These are phyloP conservation scores for Acanthisitta chloris DNA, from an alignment of 2,113 vertebrate genomes.

Conservation along the genomic window DNA sequence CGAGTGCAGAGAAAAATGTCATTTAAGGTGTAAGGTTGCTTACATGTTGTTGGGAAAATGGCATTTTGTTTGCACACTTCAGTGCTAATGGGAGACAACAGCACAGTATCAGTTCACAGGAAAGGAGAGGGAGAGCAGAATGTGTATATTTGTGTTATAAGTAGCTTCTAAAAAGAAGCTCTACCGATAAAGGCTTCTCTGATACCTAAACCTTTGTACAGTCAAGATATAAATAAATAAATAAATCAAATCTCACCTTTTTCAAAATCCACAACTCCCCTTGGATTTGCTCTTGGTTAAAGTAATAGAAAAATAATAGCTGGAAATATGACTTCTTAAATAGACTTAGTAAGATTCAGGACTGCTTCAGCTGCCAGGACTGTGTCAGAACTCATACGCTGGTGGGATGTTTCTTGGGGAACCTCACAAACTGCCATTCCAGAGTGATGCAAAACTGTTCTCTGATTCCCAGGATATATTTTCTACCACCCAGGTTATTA, in stretches of 20 bases:
- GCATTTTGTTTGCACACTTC: background rate
- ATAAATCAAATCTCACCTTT: background rate
- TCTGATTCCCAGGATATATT: background rate
- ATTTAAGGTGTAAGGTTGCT: background rate
- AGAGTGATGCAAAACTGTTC: background rate
- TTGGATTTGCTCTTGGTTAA: background rate
- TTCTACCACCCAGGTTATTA: background rate
- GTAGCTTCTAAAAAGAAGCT: background rate
- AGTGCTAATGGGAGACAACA: background rate
- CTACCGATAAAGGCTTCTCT: background rate
- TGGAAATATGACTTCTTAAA: background rate
- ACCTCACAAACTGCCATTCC: background rate
- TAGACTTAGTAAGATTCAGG: background rate
- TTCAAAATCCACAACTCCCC: background rate
- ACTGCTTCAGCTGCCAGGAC: background rate
- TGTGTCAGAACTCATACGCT: fast-evolving
- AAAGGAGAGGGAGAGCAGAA: background rate
- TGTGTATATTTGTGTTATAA: background rate
- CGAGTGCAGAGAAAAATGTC: background rate
- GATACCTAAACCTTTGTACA: background rate
- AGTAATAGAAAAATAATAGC: background rate
- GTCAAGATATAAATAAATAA: background rate
- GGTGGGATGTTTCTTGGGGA: background rate
- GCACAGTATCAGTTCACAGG: no score
- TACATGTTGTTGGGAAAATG: background rate